Evolutionary conservation across 2,113 vertebrate genomes (phyloP).

Genomic region (Crotalus helleri): DNA sequence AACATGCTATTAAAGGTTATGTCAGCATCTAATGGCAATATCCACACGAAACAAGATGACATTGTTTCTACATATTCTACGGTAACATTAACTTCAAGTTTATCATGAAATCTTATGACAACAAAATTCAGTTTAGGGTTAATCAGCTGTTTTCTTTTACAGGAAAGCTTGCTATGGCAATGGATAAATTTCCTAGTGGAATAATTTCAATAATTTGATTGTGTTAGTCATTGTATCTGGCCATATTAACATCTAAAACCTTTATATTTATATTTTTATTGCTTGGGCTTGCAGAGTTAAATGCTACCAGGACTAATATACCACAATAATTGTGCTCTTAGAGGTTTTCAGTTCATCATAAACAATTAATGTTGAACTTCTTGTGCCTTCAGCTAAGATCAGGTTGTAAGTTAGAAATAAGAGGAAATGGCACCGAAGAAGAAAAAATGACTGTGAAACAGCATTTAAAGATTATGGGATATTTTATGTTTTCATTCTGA

Average conservation of each 20-base stretch:
- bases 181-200: slow-evolving; percentile 58
- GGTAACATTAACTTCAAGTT: slow-evolving; percentile 48
- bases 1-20: slow-evolving; percentile 50
- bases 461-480: background rate
- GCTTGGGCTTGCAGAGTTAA: slow-evolving; percentile 39
- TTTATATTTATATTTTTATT: slow-evolving; percentile 60
- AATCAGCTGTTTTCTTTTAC: slow-evolving; percentile 63
- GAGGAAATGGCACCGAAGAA: background rate
- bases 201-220: slow-evolving; percentile 65
- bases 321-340: background rate
- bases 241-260: slow-evolving; percentile 58
- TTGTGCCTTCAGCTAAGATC: slow-evolving; percentile 10
- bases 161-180: slow-evolving; percentile 59
- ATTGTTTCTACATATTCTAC: slow-evolving; percentile 30
- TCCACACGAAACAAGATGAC: slow-evolving; percentile 34
- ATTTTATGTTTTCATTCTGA: background rate
- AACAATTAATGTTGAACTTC: slow-evolving; percentile 10
- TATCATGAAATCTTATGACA: slow-evolving; percentile 49
- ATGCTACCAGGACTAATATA: slow-evolving; percentile 30
- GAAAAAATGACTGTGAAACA: background rate
- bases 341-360: slow-evolving; percentile 22
- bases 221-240: slow-evolving; percentile 58
- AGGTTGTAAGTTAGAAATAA: background rate
- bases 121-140: slow-evolving; percentile 62
- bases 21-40: slow-evolving; percentile 48